phyloP scores from a whole-genome alignment of 2,888 invertebrate species.

The Stenotaenia linearis region DNA sequence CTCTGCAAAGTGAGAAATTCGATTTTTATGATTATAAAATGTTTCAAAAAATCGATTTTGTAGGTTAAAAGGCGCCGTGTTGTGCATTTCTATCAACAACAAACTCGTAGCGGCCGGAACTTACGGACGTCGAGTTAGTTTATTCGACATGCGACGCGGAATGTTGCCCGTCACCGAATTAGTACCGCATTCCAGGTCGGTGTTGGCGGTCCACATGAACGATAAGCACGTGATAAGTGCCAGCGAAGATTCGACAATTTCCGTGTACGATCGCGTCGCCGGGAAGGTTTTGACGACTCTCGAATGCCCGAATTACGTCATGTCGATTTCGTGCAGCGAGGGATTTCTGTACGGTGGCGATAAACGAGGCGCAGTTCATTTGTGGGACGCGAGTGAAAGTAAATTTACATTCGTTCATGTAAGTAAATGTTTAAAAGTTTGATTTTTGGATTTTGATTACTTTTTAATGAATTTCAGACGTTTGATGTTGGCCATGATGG shows the following conservation, averaged over 20 bases:
- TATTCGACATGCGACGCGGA: not conserved
- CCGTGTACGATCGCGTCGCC: not conserved
- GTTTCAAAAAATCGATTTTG: too few species aligned
- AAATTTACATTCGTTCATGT: not conserved
- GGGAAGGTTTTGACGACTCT: not conserved
- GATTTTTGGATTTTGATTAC: not conserved
- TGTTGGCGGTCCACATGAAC: not conserved
- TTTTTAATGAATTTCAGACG: not conserved
- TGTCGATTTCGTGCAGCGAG: not conserved
- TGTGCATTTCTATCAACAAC: not conserved
- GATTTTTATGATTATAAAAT: too few species aligned
- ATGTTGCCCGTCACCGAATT: not conserved
- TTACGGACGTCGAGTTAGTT: not conserved
- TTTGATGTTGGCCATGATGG: not conserved
- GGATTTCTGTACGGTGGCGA: constrained; percentile 2
- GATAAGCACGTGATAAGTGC: not conserved
- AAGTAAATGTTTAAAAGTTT: not conserved
- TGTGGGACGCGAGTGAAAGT: not conserved
- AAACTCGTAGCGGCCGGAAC: not conserved
- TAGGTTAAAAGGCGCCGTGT: constrained; percentile 6
- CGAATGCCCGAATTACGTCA: not conserved
- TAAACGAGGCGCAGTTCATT: not conserved
- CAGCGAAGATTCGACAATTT: not conserved
- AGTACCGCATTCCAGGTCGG: not conserved
- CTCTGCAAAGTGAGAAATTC: not conserved